Evolutionary conservation across 2,888 invertebrate species (phyloP).

Genomic region (Xanthia icteritia): DNA sequence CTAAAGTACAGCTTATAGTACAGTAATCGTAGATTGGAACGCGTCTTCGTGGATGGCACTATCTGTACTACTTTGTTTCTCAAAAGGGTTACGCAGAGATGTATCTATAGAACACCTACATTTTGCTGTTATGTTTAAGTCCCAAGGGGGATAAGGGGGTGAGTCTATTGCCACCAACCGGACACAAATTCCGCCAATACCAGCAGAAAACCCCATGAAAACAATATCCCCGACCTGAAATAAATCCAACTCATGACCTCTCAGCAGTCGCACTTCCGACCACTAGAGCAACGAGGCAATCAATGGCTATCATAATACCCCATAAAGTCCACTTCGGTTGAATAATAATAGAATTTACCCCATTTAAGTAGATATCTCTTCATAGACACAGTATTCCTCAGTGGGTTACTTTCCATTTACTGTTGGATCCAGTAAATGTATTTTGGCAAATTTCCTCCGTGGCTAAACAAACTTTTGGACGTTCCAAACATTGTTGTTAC

Average conservation of each 20-base stretch:
- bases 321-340: slow-evolving; percentile 1
- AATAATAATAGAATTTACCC: slow-evolving; percentile 23
- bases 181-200: neutral
- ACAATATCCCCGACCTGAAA: neutral
- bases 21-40: no score
- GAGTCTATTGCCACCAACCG: neutral
- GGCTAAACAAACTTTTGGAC: slow-evolving; percentile 67
- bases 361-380: slow-evolving; percentile 34
- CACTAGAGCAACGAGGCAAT: neutral
- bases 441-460: slow-evolving; percentile 67
- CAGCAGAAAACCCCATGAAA: neutral
- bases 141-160: neutral
- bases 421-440: slow-evolving; percentile 70
- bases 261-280: neutral
- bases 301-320: neutral
- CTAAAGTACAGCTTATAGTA: no score
- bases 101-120: neutral
- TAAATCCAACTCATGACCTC: neutral
- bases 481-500: slow-evolving; percentile 62
- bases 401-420: slow-evolving; percentile 63
- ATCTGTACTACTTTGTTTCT: neutral
- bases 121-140: neutral
- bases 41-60: no score
- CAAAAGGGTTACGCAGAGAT: neutral
- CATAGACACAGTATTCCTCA: slow-evolving; percentile 53